Base-by-base conservation (phyloP, 2,113 vertebrate genomes). In the Gyps fulvus region DNA sequence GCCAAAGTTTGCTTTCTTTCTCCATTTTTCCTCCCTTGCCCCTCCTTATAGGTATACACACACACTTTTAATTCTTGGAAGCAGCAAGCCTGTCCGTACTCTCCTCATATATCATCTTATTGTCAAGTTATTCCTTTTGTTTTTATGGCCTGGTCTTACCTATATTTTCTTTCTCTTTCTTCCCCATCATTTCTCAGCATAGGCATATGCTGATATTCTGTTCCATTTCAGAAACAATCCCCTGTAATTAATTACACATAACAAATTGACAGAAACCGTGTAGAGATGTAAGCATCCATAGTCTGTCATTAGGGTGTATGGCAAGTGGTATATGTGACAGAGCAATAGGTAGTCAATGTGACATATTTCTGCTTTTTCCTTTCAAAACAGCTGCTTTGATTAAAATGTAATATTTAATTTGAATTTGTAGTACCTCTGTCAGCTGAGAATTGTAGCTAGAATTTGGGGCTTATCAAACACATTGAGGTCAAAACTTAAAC, bases 1-100 rank as follows among this genome's bases (percentile, higher is more conserved):
- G 74, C 93, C 89, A 96, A 94, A 96, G 81, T 82, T 83, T 85
- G 52, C 42, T 81, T 96, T 34, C 58, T 89, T 90, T 84, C 42
- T 84, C 55, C 36, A 93, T 69, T 69, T 55, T 10, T 74, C 69
- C 16, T 55, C 47, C 31, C 21, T 27, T 47, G 12, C 16, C 69
- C 49, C 29, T 71, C 52, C 22, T 93, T 43, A 9, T 1, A 89
- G 31, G 6, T 63, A 47, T 13, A 54, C 7, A 66, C 26, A 54
- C 6, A 66, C 26, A 72, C 67, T 76, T 59, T 11, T 47, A 18
- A 71, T 13, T 83, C 82, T 63, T 90, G 50, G 43, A 94, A 94
- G 90, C 82, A 83, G 49, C 57, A 82, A 94, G 47, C 17, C 40
- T 62, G 11, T 72, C 49, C 1, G 1, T 71, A 49, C 21, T 91